Evolutionary conservation across 1,140 invertebrate species (phyloP).

Genomic region (Coelopa frigida): DNA sequence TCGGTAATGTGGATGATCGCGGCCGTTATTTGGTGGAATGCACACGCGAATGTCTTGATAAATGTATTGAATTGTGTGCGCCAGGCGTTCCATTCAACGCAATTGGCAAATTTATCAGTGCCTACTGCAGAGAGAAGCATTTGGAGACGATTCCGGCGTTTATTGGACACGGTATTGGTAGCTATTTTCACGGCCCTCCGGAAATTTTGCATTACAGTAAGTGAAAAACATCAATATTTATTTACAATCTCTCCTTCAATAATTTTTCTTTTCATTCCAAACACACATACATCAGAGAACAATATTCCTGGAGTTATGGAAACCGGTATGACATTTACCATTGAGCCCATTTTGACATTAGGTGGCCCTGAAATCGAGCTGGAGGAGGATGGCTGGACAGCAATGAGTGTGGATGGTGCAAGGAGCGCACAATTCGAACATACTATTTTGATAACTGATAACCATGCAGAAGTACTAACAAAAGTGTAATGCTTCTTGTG

Average conservation of each 20-base stretch:
- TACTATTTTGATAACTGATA: slow-evolving; percentile 75
- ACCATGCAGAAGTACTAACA: slow-evolving; percentile 66
- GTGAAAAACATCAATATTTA: slow-evolving; percentile 9
- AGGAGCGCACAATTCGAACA: slow-evolving; percentile 88
- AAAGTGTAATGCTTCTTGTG: too few relatives aligned
- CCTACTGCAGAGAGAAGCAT: slow-evolving; percentile 55
- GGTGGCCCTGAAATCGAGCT: slow-evolving; percentile 61
- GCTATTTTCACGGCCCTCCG: slow-evolving; percentile 86
- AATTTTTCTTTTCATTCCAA: background rate
- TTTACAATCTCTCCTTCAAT: background rate
- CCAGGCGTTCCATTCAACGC: slow-evolving; percentile 63
- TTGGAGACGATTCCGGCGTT: slow-evolving; percentile 70
- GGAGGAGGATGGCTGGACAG: slow-evolving; percentile 84
- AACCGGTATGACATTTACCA: slow-evolving; percentile 88
- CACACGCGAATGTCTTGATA: slow-evolving; percentile 63
- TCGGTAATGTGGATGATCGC: slow-evolving; percentile 72
- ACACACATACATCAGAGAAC: too few relatives aligned
- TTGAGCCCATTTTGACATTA: slow-evolving; percentile 81
- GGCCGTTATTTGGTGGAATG: slow-evolving; percentile 61
- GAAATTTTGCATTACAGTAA: slow-evolving; percentile 75
- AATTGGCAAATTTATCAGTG: slow-evolving; percentile 66
- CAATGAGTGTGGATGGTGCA: slow-evolving; percentile 66
- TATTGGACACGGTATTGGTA: slow-evolving; percentile 88
- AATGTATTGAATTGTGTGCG: slow-evolving; percentile 69
- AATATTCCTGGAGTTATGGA: slow-evolving; percentile 65